Conservation (phyloP, 2,797 vertebrate species). For the Enteromius trimaculatus region DNA sequence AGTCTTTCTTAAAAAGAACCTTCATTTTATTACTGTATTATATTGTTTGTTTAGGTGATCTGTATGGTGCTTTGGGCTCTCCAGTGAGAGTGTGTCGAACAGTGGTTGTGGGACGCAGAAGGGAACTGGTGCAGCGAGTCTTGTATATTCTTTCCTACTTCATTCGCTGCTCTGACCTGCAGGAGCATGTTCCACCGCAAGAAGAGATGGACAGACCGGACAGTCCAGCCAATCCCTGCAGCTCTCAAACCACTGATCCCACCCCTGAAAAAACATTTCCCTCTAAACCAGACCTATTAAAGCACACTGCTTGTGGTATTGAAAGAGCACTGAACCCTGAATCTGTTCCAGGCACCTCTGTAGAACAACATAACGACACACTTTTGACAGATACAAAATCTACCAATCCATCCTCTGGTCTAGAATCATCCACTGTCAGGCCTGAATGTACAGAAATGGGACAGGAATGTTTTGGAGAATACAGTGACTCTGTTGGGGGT, state of each 20-base stretch:
- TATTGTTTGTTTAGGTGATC: constrained; percentile 74
- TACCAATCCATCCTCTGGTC: background rate
- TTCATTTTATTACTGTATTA: background rate
- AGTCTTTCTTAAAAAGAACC: background rate
- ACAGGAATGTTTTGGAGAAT: constrained; percentile 58
- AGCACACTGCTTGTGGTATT: constrained; percentile 66
- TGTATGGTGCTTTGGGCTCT: constrained; percentile 86
- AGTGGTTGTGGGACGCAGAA: constrained; percentile 82
- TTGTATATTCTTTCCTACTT: constrained; percentile 88
- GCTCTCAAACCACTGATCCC: constrained; percentile 21
- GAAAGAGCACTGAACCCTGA: constrained; percentile 2
- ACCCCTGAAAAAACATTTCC: constrained; percentile 51
- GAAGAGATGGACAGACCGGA: constrained; percentile 28
- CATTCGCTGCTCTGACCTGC: constrained; percentile 87
- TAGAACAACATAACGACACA: constrained; percentile 12
- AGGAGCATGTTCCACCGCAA: constrained; percentile 78
- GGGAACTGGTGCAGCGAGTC: constrained; percentile 84
- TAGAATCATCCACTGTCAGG: constrained; percentile 6
- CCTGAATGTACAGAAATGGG: constrained; percentile 30
- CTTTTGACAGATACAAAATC: constrained; percentile 7
- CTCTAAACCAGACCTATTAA: constrained; percentile 4
- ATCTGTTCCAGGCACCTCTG: constrained; percentile 44
- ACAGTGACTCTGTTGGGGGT: constrained; percentile 57
- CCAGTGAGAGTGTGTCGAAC: constrained; percentile 84
- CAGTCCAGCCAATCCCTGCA: constrained; percentile 48